Evolutionary conservation across 2,888 invertebrate genomes (phyloP).

Genomic region (Drosophila prolongata): DNA sequence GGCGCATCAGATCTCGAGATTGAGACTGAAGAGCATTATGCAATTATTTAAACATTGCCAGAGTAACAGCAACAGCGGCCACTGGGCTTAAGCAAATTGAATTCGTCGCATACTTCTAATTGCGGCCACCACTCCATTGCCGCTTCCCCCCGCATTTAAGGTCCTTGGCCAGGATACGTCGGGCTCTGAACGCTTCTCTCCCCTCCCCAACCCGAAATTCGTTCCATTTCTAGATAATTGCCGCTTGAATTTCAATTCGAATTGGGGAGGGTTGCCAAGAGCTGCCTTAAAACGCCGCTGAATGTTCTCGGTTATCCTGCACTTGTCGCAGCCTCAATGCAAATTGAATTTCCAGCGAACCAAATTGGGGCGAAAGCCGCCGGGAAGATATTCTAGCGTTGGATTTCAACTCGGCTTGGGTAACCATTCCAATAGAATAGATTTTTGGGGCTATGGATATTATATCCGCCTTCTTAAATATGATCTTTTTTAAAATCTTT

Average conservation of each 20-base stretch:
- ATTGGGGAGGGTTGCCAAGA: constrained; percentile 29
- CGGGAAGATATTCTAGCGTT: constrained; percentile 24
- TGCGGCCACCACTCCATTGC: constrained; percentile 70
- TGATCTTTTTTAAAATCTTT: background rate
- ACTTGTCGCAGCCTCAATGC: constrained; percentile 48
- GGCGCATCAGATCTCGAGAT: constrained; percentile 22
- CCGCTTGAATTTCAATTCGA: constrained; percentile 79
- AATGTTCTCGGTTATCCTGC: constrained; percentile 33
- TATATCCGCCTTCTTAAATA: background rate
- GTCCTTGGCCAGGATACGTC: constrained; percentile 52
- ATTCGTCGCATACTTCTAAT: constrained; percentile 71
- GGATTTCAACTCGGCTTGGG: background rate
- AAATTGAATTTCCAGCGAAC: constrained; percentile 55
- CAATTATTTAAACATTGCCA: constrained; percentile 72
- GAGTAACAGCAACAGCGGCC: constrained; percentile 35
- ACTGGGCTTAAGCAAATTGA: constrained; percentile 70
- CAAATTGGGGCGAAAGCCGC: constrained; percentile 3
- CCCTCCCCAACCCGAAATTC: constrained; percentile 20
- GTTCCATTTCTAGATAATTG: constrained; percentile 70
- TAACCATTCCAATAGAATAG: background rate
- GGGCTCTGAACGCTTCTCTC: constrained; percentile 8
- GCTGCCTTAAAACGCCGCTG: constrained; percentile 30
- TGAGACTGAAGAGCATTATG: constrained; percentile 54
- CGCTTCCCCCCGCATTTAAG: constrained; percentile 58
- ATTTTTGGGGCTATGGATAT: background rate